Conservation (phyloP, 2,888 invertebrate genomes). For the Tetramorium bicarinatum region DNA sequence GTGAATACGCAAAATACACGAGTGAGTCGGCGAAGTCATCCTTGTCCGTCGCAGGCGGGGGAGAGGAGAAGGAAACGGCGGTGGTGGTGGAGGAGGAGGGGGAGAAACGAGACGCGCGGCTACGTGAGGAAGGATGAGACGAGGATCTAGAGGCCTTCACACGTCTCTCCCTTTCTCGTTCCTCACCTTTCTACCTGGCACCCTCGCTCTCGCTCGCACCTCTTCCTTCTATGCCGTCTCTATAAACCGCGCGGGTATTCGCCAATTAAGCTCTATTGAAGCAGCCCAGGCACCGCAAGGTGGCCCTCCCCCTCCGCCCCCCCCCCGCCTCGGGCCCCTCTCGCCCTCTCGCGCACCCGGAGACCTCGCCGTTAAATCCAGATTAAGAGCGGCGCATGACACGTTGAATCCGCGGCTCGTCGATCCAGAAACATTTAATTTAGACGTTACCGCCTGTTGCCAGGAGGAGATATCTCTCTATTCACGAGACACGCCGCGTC, state of each 20-base stretch:
- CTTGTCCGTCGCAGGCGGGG: slow-evolving; percentile 54
- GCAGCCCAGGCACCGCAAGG: slow-evolving; percentile 65
- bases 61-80: slow-evolving; percentile 38
- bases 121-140: slow-evolving; percentile 61
- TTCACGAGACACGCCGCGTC: slow-evolving; percentile 64
- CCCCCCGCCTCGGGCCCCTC: slow-evolving; percentile 54
- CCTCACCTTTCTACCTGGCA: slow-evolving; percentile 15
- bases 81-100: slow-evolving; percentile 42
- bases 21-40: slow-evolving; percentile 73
- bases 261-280: slow-evolving; percentile 82
- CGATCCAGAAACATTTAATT: slow-evolving; percentile 84
- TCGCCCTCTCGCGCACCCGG: slow-evolving; percentile 69
- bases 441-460: slow-evolving; percentile 80
- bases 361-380: slow-evolving; percentile 81
- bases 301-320: slow-evolving; percentile 30
- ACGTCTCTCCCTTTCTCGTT: slow-evolving; percentile 41
- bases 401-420: slow-evolving; percentile 79
- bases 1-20: slow-evolving; percentile 74
- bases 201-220: slow-evolving; percentile 46
- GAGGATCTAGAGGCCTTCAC: slow-evolving; percentile 66
- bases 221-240: slow-evolving; percentile 61
- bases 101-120: slow-evolving; percentile 59
- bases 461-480: slow-evolving; percentile 78
- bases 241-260: slow-evolving; percentile 74
- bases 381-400: slow-evolving; percentile 81